phyloP scores from a whole-genome alignment of 2,888 invertebrate genomes.

The Orchesellides sinensis region DNA sequence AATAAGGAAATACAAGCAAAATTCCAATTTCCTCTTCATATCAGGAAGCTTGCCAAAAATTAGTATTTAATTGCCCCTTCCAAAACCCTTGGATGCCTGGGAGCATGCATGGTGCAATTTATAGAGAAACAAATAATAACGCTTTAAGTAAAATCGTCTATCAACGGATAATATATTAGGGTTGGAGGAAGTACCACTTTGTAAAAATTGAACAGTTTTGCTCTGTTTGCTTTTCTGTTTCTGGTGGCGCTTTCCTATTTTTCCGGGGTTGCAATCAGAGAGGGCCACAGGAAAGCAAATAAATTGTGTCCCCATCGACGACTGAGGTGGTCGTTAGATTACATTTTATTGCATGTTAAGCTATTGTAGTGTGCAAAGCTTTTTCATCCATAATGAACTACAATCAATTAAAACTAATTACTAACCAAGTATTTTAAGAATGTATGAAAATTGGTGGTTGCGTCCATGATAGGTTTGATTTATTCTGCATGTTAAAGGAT shows the following conservation, averaged over 20 bases:
- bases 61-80: slow-evolving; percentile 41
- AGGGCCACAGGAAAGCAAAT: too few species aligned
- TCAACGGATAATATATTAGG: background rate
- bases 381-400: background rate
- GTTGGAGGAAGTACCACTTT: background rate
- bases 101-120: background rate
- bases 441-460: slow-evolving; percentile 2
- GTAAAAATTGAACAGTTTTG: slow-evolving; percentile 13
- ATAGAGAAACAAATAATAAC: background rate
- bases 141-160: background rate
- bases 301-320: slow-evolving; percentile 5
- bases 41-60: slow-evolving; percentile 30
- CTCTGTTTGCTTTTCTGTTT: background rate
- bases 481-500: too few species aligned
- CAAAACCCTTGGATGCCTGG: slow-evolving; percentile 16
- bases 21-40: slow-evolving; percentile 6
- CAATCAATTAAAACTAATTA: slow-evolving; percentile 11
- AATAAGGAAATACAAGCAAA: slow-evolving; percentile 22
- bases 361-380: background rate
- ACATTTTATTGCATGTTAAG: slow-evolving; percentile 12
- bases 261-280: background rate
- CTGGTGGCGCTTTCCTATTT: slow-evolving; percentile 4
- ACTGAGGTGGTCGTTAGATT: slow-evolving; percentile 9
- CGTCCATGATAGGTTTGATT: slow-evolving; percentile 1
- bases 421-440: background rate